phyloP scores from a whole-genome alignment of 2,113 vertebrate species.

The Amblyornis subalaris region DNA sequence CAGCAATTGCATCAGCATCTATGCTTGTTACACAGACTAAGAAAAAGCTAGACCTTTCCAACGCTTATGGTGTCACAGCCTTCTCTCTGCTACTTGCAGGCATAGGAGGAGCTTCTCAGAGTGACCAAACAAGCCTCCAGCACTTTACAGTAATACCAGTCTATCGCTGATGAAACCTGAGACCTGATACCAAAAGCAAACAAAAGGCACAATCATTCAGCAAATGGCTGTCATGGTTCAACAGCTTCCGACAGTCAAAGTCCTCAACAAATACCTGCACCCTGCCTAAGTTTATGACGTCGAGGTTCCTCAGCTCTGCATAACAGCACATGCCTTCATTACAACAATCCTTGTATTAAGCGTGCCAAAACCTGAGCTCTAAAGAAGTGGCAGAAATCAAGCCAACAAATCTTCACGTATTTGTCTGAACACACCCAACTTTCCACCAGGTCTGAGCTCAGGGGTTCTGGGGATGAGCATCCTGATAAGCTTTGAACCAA shows the following conservation, averaged over 20 bases:
- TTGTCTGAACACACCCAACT: not conserved
- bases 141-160: not conserved
- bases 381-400: not conserved
- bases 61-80: not conserved
- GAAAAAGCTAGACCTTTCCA: not conserved
- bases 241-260: not conserved
- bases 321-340: not conserved
- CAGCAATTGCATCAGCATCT: not conserved
- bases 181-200: not conserved
- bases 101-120: not conserved
- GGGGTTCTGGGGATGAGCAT: not conserved
- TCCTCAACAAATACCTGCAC: not conserved
- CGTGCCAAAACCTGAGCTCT: not conserved
- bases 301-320: not conserved
- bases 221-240: not conserved
- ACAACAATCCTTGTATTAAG: not conserved
- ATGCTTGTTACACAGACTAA: not conserved
- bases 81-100: not conserved
- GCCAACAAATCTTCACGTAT: not conserved
- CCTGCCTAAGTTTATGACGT: not conserved
- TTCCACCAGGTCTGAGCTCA: not conserved
- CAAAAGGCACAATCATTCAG: not conserved
- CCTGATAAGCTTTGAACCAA: not conserved
- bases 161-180: rapidly evolving
- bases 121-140: not conserved